A percentile compares a stretch with the other conserved stretches of the same genome.
Evolutionary conservation across 2,888 invertebrate species (phyloP).

Genomic region (Dasysyrphus tricinctus): DNA sequence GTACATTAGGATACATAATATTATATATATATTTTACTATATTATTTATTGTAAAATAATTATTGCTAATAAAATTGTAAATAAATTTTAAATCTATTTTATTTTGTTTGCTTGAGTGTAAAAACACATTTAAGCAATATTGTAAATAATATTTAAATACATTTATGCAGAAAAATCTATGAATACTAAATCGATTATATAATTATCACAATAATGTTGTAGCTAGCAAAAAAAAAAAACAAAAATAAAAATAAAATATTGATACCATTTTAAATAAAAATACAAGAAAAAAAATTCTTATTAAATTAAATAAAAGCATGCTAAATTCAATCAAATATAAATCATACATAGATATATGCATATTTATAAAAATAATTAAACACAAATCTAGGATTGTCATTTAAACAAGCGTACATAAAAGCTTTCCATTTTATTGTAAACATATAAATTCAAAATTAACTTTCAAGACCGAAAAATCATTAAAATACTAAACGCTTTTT

Average conservation of each 20-base stretch:
- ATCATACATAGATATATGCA: conserved; percentile 4
- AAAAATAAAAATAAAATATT: conserved; percentile 26
- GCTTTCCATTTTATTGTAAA: conserved; percentile 60
- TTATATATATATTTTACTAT: conserved; percentile 57
- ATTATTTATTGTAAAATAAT: conserved; percentile 36
- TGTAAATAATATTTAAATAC: conserved; percentile 32
- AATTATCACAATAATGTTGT: conserved; percentile 57
- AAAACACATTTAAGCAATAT: conserved; percentile 24
- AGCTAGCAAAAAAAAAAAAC: conserved; percentile 62
- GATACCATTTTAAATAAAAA: conserved; percentile 43
- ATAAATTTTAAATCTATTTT: conserved; percentile 13
- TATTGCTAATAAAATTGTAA: conserved; percentile 48
- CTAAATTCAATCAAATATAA: conserved; percentile 69
- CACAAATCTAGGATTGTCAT: conserved; percentile 53
- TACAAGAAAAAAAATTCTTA: conserved; percentile 27
- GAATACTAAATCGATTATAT: conserved; percentile 26
- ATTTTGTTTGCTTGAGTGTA: conserved; percentile 33
- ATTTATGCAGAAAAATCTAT: conserved; percentile 9
- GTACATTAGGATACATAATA: conserved; percentile 8
- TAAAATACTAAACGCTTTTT: conserved; percentile 57
- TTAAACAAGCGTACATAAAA: conserved; percentile 51
- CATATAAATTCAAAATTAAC: conserved; percentile 61
- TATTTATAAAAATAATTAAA: conserved; percentile 35
- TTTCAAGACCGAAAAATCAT: conserved; percentile 34
- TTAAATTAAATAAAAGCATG: conserved; percentile 57